Evolutionary conservation across 2,888 invertebrate genomes (phyloP).

Genomic region (Carcina quercana): DNA sequence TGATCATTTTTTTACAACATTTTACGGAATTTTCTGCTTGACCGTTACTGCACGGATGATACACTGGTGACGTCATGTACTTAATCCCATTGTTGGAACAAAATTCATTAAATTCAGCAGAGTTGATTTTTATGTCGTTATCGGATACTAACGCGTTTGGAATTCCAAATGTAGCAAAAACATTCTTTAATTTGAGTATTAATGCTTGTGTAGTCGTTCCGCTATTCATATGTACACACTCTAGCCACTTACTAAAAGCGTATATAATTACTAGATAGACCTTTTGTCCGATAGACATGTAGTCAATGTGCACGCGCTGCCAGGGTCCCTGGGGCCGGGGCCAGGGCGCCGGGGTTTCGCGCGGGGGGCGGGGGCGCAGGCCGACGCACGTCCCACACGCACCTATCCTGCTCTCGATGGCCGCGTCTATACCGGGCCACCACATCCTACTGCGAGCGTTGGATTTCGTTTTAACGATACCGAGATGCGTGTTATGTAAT

Average conservation of each 20-base stretch:
- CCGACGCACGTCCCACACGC: conserved; percentile 4
- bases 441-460: conserved; percentile 13
- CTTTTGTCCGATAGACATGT: conserved; percentile 9
- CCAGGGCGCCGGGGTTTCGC: conserved; percentile 15
- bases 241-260: conserved; percentile 11
- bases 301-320: conserved; percentile 16
- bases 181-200: conserved; percentile 7
- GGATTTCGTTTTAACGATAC: conserved; percentile 15
- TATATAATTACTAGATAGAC: conserved; percentile 11
- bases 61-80: conserved; percentile 11
- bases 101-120: conserved; percentile 11
- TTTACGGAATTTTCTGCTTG: conserved; percentile 9
- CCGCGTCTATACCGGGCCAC: conserved; percentile 15
- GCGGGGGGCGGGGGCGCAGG: conserved; percentile 12
- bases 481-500: conserved; percentile 13
- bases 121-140: conserved; percentile 12
- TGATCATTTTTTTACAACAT: conserved; percentile 19
- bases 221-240: conserved; percentile 10
- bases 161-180: conserved; percentile 11
- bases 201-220: conserved; percentile 8
- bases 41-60: too few relatives aligned
- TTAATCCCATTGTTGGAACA: conserved; percentile 13
- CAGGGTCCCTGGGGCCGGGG: conserved; percentile 11
- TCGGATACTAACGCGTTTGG: conserved; percentile 8
- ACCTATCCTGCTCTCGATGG: conserved; percentile 13